These are phyloP conservation scores for Ricordea florida DNA, from an alignment of 92 coral and sea anemone species.

Conservation along the genomic window DNA sequence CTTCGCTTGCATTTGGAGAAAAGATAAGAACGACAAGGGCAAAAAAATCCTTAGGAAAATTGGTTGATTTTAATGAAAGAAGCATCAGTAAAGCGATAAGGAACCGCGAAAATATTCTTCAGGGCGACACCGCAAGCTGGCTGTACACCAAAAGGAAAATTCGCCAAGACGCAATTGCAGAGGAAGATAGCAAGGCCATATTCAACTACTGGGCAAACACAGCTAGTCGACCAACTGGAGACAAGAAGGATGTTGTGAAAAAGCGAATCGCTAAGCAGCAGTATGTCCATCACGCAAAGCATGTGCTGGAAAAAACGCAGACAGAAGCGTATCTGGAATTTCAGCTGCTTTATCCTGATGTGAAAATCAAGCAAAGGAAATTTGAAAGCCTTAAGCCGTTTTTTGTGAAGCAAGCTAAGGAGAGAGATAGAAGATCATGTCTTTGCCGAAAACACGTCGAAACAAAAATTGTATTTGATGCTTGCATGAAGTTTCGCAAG, in stretches of 20 bases:
- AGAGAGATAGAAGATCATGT: constrained; percentile 53
- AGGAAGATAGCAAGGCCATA: constrained; percentile 14
- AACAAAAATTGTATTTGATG: no score
- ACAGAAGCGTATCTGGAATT: constrained; percentile 58
- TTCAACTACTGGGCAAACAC: constrained; percentile 35
- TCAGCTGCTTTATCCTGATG: constrained; percentile 46
- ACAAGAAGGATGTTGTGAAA: constrained; percentile 31
- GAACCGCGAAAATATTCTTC: background rate
- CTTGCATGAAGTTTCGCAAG: no score
- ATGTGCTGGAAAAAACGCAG: constrained; percentile 65
- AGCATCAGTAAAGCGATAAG: no score
- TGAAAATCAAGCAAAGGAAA: constrained; percentile 40
- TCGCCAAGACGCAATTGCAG: constrained; percentile 18
- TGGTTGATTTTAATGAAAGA: no score
- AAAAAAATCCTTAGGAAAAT: no score
- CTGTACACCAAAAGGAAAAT: constrained; percentile 19
- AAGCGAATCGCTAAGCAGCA: constrained; percentile 30
- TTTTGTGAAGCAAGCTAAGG: constrained; percentile 42
- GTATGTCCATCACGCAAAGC: constrained; percentile 52
- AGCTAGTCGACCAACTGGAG: constrained; percentile 45
- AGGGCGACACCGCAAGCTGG: constrained; percentile 34
- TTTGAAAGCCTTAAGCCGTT: constrained; percentile 59
- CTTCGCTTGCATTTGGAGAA: no score
- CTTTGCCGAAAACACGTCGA: no score
- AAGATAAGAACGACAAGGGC: no score